phyloP scores from a whole-genome alignment of 1,140 invertebrate species.

The Hesperophylax magnus region DNA sequence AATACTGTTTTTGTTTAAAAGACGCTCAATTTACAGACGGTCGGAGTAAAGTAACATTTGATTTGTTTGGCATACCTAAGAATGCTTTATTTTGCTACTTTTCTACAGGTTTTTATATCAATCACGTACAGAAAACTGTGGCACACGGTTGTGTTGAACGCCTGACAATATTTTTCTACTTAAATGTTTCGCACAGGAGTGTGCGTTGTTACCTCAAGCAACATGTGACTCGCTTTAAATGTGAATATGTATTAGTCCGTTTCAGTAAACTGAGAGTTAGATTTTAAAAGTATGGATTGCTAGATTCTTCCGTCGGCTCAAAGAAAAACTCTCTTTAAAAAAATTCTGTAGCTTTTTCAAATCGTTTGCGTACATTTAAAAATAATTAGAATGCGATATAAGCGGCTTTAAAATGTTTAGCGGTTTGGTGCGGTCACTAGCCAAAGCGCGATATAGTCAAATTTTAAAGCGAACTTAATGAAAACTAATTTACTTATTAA shows the following conservation, averaged over 20 bases:
- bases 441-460: background rate
- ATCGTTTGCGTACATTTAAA: background rate
- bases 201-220: conserved; percentile 9
- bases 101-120: conserved; percentile 9
- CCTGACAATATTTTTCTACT: conserved; percentile 30
- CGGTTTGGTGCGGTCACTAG: background rate
- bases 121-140: background rate
- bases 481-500: too few relatives aligned
- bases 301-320: background rate
- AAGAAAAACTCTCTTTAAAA: background rate
- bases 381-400: conserved; percentile 17
- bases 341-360: conserved; percentile 13
- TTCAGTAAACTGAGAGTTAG: background rate
- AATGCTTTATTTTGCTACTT: conserved; percentile 33
- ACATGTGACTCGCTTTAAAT: conserved; percentile 25
- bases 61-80: background rate
- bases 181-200: background rate
- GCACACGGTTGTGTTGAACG: background rate
- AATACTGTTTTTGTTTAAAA: too few relatives aligned
- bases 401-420: conserved; percentile 5
- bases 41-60: background rate
- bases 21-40: too few relatives aligned
- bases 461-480: background rate
- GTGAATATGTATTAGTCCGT: conserved; percentile 12
- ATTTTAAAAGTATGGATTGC: background rate